Conservation (phyloP, 2,797 vertebrate species). For the Luscinia luscinia region DNA sequence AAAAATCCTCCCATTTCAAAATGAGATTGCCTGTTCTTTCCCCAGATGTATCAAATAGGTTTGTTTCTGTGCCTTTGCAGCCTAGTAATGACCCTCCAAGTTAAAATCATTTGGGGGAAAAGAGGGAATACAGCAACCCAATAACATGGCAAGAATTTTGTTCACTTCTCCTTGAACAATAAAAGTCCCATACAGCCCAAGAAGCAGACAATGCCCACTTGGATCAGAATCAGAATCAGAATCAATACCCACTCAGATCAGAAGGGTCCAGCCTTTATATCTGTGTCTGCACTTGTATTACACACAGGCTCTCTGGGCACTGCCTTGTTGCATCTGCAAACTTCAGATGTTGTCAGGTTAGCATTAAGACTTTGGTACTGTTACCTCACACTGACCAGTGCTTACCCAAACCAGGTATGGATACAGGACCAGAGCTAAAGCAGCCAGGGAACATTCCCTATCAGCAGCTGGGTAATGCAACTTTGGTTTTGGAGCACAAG, state of each 20-base stretch:
- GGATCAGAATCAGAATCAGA: not conserved
- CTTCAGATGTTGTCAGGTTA: not conserved
- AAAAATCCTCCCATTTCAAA: not conserved
- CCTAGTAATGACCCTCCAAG: not conserved
- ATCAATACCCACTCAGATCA: not conserved
- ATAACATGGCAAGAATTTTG: not conserved
- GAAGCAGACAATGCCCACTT: no score
- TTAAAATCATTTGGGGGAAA: not conserved
- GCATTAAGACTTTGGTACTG: not conserved
- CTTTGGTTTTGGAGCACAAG: not conserved
- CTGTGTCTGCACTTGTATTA: not conserved
- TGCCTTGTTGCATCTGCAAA: not conserved
- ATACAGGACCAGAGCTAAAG: not conserved
- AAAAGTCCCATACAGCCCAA: not conserved
- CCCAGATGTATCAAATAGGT: not conserved
- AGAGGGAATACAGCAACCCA: not conserved
- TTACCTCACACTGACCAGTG: not conserved
- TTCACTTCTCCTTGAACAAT: not conserved
- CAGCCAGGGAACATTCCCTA: not conserved
- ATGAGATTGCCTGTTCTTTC: not conserved
- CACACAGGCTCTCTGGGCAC: not conserved
- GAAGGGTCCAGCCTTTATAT: not conserved
- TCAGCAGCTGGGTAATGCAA: not conserved
- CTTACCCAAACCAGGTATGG: not conserved
- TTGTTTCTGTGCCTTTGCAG: not conserved